Conservation (phyloP, 1,140 invertebrate species). For the Adelges cooleyi region DNA sequence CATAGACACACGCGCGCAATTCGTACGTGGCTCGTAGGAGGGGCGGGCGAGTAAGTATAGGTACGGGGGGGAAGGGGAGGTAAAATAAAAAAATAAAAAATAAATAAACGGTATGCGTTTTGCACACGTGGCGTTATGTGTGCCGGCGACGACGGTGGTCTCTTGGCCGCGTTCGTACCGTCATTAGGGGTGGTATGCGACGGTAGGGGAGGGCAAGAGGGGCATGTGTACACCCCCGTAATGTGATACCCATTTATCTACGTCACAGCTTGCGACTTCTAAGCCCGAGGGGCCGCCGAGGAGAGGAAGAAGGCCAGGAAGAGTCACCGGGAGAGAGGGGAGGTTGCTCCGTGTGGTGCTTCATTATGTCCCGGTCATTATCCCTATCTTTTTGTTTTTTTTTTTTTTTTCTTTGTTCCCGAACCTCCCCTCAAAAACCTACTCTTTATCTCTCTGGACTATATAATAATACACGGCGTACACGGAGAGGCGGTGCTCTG, state of each 20-base stretch:
- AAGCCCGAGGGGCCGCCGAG: constrained; percentile 7
- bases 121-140: no score
- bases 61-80: background rate
- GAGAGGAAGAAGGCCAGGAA: background rate
- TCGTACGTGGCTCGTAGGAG: no score
- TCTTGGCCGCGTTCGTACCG: background rate
- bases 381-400: constrained; percentile 21
- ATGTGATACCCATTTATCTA: constrained; percentile 27
- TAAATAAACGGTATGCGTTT: background rate
- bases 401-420: background rate
- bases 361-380: constrained; percentile 27
- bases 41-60: no score
- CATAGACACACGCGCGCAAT: no score
- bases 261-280: constrained; percentile 26
- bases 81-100: background rate
- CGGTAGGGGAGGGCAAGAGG: no score
- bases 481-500: no score
- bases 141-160: background rate
- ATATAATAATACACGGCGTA: no score
- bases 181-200: constrained; percentile 18
- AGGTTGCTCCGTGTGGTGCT: background rate
- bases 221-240: constrained; percentile 6
- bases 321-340: background rate
- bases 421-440: background rate
- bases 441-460: background rate